These are phyloP conservation scores for Euwallacea similis DNA, from an alignment of 1,140 invertebrate genomes.

Conservation along the genomic window DNA sequence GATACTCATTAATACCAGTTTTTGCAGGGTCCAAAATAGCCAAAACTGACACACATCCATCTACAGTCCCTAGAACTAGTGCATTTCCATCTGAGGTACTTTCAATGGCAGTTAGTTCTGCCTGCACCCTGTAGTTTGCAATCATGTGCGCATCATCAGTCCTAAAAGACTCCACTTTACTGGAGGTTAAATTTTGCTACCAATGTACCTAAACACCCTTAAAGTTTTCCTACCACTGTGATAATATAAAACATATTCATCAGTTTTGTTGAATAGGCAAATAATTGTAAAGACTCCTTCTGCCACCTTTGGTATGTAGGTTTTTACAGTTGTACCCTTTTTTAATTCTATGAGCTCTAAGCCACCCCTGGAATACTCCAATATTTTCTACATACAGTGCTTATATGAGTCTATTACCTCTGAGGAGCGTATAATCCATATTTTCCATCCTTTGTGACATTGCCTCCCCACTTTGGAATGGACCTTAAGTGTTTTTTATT, in stretches of 20 bases:
- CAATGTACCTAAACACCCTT: constrained; percentile 76
- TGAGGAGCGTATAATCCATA: constrained; percentile 90
- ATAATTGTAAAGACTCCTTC: constrained; percentile 97
- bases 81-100: constrained; percentile 80
- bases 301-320: constrained; percentile 88
- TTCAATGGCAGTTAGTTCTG: constrained; percentile 85
- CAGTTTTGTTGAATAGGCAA: constrained; percentile 90
- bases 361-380: constrained; percentile 70
- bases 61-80: constrained; percentile 86
- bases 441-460: constrained; percentile 84
- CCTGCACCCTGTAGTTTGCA: constrained; percentile 90
- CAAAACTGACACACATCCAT: constrained; percentile 91
- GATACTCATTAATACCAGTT: constrained; percentile 65
- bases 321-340: constrained; percentile 78
- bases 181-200: neutral
- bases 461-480: constrained; percentile 81
- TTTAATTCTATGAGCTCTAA: constrained; percentile 87
- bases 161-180: constrained; percentile 54
- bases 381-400: neutral
- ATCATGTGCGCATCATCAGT: constrained; percentile 85
- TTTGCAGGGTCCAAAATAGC: constrained; percentile 82
- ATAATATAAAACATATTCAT: constrained; percentile 96
- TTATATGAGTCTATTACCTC: constrained; percentile 54
- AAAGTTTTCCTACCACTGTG: constrained; percentile 93
- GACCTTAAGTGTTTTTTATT: constrained; percentile 75